Base-by-base conservation (phyloP, 2,888 invertebrate genomes). In the Yponomeuta cagnagella region DNA sequence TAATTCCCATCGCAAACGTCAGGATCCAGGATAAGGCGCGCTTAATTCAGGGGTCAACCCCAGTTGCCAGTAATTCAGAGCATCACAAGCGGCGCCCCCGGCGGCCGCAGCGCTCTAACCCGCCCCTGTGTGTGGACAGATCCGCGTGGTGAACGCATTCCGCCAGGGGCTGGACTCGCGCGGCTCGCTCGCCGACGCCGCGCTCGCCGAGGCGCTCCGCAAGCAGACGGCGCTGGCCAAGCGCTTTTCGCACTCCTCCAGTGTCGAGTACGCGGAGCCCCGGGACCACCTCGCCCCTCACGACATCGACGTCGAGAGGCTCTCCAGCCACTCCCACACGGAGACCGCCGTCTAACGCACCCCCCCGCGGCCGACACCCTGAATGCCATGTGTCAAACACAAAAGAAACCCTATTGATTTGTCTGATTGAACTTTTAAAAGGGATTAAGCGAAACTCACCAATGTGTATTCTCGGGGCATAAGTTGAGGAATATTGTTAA, bases 131-230 rank as follows among this genome's bases (percentile, higher is more conserved):
- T 82, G 84, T 88, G 94, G 94, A 93, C 96, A 99, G 99, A 99
- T 99, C 93, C 98, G 99, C 94, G 99, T 99, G 94, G 99, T 99
- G 94, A 99, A 99, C 95, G 99, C 99, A 94, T 99, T 99, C 96
- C 98, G 99, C 93, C 98, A 98, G 95, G 99, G 99, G 93, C 95
- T 99, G 93, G 98, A 98, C 94, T 95, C 97, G 90, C 96, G 98
- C 86, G 97, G 97, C 93, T 97, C 97, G 93, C 96, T 96, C 93
- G 96, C 96, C 89, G 97, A 96, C 94, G 96, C 97, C 88, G 96
- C 97, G 93, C 95, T 97, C 88, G 97, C 97, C 75, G 97, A 97
- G 93, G 97, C 97, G 89, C 95, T 97, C 85, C 96, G 97, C 90
- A 98, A 97, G 94, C 97, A 98, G 94, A 95, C 97, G 84, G 97